A percentile compares a stretch with the other conserved stretches of the same genome.
Conservation (phyloP, 2,113 vertebrate genomes). For the Tychaedon coryphoeus region DNA sequence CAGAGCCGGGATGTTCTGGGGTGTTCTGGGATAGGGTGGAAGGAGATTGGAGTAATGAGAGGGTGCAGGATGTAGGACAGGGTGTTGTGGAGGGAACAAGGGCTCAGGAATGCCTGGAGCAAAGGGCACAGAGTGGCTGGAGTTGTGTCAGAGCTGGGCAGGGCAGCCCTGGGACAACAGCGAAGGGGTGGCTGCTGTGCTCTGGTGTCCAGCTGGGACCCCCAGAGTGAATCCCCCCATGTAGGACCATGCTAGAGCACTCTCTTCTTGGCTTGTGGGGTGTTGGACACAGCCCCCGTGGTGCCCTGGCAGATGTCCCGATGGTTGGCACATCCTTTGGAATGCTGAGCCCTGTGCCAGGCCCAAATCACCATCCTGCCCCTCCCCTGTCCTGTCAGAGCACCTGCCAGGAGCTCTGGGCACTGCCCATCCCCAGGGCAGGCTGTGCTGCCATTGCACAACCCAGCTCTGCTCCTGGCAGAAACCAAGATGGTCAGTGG, state of each 20-base stretch:
- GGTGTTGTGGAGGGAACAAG: neutral
- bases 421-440: neutral
- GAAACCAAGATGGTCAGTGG: neutral
- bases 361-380: neutral
- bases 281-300: neutral
- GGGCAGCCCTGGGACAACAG: neutral
- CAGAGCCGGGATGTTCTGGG: neutral
- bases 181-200: neutral
- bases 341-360: neutral
- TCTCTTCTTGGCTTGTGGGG: neutral
- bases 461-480: neutral
- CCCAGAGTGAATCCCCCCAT: fast-evolving
- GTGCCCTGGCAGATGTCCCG: neutral
- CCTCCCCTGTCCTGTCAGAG: neutral
- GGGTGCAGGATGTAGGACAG: neutral
- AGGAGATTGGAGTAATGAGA: neutral
- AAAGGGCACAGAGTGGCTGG: neutral
- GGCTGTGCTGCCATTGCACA: neutral
- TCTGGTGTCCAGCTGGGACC: fast-evolving
- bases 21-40: neutral
- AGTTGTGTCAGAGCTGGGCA: neutral
- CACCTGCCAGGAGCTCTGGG: neutral
- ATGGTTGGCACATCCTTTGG: neutral
- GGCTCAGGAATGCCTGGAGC: neutral
- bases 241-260: fast-evolving